A percentile compares a stretch with the other conserved stretches of the same genome.
Evolutionary conservation across 2,797 vertebrate species (phyloP).

Genomic region (Tenualosa ilisha): DNA sequence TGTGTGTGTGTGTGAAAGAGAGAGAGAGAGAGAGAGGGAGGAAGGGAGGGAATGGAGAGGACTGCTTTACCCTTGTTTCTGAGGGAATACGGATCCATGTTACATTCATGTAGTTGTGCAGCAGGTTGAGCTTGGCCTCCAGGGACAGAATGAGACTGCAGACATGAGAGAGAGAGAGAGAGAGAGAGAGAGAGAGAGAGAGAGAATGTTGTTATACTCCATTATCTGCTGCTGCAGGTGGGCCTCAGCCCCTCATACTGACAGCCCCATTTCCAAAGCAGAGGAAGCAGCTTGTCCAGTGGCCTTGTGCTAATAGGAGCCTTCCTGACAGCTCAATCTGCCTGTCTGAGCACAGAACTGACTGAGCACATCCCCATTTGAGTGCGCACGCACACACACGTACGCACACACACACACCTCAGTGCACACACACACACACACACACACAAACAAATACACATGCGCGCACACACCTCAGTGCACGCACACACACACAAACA

Average conservation of each 20-base stretch:
- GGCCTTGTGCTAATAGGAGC: background rate
- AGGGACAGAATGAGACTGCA: constrained; percentile 94
- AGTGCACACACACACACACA: no score
- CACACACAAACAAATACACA: no score
- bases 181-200: background rate
- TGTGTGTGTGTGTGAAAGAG: background rate
- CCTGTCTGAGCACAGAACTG: background rate
- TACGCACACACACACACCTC: no score
- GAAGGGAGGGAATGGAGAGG: background rate
- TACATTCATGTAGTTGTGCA: constrained; percentile 99
- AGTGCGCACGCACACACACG: no score
- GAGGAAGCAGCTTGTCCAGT: background rate
- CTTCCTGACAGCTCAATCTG: constrained; percentile 3
- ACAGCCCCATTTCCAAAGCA: background rate
- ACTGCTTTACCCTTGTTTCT: constrained; percentile 87
- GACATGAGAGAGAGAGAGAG: constrained; percentile 24
- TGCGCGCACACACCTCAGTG: no score
- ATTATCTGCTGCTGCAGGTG: background rate
- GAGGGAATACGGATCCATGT: constrained; percentile 99
- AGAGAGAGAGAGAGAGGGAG: background rate
- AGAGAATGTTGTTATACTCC: background rate
- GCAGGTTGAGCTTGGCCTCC: constrained; percentile 96
- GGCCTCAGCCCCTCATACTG: background rate
- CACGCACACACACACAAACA: no score
- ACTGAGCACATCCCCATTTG: background rate